Base-by-base conservation (phyloP, 2,888 invertebrate species). In the Drosophila percnosoma region DNA sequence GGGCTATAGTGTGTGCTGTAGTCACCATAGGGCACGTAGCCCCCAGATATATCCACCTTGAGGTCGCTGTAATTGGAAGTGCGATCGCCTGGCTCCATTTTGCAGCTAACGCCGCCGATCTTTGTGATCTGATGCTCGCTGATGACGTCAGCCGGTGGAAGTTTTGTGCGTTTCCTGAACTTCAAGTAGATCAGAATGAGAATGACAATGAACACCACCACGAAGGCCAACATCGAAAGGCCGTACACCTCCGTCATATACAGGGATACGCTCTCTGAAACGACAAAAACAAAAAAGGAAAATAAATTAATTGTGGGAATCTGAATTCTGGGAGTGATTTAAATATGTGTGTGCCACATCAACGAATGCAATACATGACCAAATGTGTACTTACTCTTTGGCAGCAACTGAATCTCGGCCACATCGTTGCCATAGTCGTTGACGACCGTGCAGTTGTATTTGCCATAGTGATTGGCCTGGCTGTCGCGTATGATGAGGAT, bases 61-160 rank as follows among this genome's bases (percentile, higher is more conserved):
- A 98, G 94, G 93, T 98, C 98, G 80, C 98, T 98, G 89, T 98
- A 97, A 92, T 98, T 98, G 60, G 98, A 98, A 89, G 97, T 97
- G 81, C 97, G 95, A 92, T 98, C 98, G 68, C 97, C 97, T 0
- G 92, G 78, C 59, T 92, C 92, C 84, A 91, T 80, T 74, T 92
- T 92, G 68, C 91, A 91, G 33, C 89, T 90, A 91, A 96, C 96
- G 1, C 90, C 86, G 18, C 92, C 91, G 27, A 91, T 92, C 73
- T 93, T 93, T 8, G 91, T 92, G 36, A 92, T 93, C 81, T 95
- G 94, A 75, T 93, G 93, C 75, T 93, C 93, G 60, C 92, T 92
- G n/a, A 93, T 93, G 33, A 93, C 93, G 68, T 93, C 93, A 33
- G 93, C 93, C 0, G 93, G 93, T 2, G 93, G 93, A 24, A 92